Evolutionary conservation across 1,140 invertebrate genomes (phyloP).

Genomic region (Venturia canescens): DNA sequence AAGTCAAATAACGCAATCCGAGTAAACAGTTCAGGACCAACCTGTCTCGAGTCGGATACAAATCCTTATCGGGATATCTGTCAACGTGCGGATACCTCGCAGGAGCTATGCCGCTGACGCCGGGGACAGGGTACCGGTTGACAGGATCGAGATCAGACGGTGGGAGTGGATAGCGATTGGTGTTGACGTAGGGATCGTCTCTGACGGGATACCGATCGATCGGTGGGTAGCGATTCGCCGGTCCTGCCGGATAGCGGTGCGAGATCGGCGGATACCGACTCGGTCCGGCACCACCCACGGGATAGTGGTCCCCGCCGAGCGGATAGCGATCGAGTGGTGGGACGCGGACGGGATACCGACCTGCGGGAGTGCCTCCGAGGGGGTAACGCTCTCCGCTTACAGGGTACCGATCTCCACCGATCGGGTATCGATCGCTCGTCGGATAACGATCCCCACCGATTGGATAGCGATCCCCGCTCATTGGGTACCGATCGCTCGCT

Average conservation of each 20-base stretch:
- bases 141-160: conserved; percentile 61
- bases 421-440: conserved; percentile 65
- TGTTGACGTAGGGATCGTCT: conserved; percentile 64
- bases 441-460: conserved; percentile 37
- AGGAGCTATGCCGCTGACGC: conserved; percentile 48
- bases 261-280: conserved; percentile 58
- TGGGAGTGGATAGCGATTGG: conserved; percentile 67
- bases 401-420: conserved; percentile 57
- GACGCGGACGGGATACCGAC: conserved; percentile 73
- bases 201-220: conserved; percentile 59
- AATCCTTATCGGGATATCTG: conserved; percentile 64
- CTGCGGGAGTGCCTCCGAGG: conserved; percentile 64
- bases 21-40: conserved; percentile 28
- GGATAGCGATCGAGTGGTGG: conserved; percentile 65
- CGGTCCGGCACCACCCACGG: conserved; percentile 53
- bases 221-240: conserved; percentile 59
- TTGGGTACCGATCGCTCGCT: conserved; percentile 23
- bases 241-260: conserved; percentile 68
- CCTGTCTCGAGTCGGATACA: conserved; percentile 65
- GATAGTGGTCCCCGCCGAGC: conserved; percentile 65
- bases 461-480: conserved; percentile 72
- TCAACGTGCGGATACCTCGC: conserved; percentile 74
- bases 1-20: too few species aligned
- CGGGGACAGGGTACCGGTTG: conserved; percentile 64
- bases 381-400: conserved; percentile 65